These are phyloP conservation scores for Benitochromis conjunctus DNA, from an alignment of 2,113 vertebrate genomes.

Conservation along the genomic window DNA sequence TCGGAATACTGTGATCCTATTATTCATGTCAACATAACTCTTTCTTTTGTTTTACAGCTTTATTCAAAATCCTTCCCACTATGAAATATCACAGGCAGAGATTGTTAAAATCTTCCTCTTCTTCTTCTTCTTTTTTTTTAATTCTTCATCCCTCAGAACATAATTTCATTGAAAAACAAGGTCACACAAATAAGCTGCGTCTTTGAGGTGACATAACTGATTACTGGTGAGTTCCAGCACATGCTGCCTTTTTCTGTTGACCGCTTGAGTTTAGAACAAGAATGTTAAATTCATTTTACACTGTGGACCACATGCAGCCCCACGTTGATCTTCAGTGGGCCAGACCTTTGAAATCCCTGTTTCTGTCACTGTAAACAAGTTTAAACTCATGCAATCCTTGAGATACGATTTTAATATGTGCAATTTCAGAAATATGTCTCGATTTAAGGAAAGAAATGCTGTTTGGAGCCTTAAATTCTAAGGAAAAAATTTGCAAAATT, in stretches of 20 bases:
- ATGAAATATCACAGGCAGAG: neutral
- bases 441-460: neutral
- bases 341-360: neutral
- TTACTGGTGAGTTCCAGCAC: neutral
- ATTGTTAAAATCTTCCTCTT: neutral
- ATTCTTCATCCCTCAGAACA: neutral
- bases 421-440: neutral
- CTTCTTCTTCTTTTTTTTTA: neutral
- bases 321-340: neutral
- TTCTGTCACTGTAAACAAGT: neutral
- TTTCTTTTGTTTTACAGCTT: neutral
- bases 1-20: neutral
- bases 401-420: neutral
- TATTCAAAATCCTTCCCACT: neutral
- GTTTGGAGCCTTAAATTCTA: neutral
- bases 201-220: slow-evolving; percentile 9
- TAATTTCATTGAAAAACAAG: slow-evolving; percentile 7
- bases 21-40: neutral
- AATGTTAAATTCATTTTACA: neutral
- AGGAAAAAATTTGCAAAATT: neutral
- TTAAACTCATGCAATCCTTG: neutral
- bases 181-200: slow-evolving; percentile 20
- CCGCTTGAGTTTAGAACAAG: neutral
- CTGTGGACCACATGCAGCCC: neutral
- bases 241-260: neutral